Evolutionary conservation across 2,113 vertebrate species (phyloP).

Genomic region (Sitta europaea): DNA sequence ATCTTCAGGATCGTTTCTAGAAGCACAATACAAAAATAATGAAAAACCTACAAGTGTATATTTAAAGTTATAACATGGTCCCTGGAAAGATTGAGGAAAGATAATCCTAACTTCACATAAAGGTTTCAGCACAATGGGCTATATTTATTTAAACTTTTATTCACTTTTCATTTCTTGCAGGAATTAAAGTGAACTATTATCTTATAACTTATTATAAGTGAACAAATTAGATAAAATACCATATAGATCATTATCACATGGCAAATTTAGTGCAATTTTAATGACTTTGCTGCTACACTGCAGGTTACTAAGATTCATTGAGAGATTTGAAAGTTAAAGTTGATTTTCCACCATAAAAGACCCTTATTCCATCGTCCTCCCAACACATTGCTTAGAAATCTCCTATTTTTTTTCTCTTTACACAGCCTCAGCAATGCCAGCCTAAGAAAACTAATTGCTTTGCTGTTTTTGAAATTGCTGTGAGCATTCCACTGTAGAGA

Average conservation of each 20-base stretch:
- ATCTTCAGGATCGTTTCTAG: neutral
- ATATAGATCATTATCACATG: neutral
- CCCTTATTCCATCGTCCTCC: neutral
- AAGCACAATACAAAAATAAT: neutral
- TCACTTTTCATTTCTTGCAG: neutral
- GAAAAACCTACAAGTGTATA: neutral
- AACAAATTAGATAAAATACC: neutral
- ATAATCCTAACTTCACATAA: neutral
- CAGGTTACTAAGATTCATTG: neutral
- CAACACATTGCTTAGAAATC: neutral
- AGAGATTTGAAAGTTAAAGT: neutral
- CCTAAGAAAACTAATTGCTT: conserved; percentile 29
- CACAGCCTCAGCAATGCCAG: neutral
- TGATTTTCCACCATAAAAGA: neutral
- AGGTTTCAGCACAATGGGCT: neutral
- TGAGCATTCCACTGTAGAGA: conserved; percentile 39
- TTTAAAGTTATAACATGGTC: neutral
- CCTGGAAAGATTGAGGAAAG: neutral
- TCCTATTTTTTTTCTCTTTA: neutral
- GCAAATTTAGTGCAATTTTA: neutral
- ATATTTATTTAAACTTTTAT: neutral
- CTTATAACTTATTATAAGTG: neutral
- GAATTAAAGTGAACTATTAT: neutral
- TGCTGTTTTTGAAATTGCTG: conserved; percentile 44
- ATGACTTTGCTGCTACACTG: neutral